Conservation (phyloP, 2,797 vertebrate species). For the Peromyscus eremicus region DNA sequence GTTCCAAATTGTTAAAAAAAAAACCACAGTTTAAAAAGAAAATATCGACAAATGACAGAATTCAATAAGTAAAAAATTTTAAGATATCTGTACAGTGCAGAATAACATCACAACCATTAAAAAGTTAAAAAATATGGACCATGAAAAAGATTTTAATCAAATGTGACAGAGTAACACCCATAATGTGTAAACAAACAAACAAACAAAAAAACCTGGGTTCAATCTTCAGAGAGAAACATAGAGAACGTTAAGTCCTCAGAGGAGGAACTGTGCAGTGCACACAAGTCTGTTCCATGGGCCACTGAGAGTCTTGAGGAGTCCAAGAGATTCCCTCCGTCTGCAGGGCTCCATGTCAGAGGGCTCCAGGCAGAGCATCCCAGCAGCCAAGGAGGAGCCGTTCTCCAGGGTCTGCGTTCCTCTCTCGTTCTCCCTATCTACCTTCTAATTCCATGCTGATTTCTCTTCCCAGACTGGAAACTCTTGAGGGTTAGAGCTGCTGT, state of each 20-base stretch:
- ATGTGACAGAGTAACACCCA: conserved; percentile 51
- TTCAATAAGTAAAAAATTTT: conserved; percentile 50
- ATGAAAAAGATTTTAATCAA: conserved; percentile 65
- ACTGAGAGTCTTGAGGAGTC: background rate
- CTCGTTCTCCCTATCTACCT: background rate
- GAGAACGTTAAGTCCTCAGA: background rate
- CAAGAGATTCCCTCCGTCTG: background rate
- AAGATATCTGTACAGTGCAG: conserved; percentile 49
- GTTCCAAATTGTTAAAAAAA: conserved; percentile 30
- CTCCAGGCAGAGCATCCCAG: background rate
- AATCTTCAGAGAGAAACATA: conserved; percentile 23
- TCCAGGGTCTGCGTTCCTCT: background rate
- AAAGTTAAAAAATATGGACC: background rate
- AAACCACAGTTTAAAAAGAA: conserved; percentile 29
- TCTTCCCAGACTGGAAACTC: background rate
- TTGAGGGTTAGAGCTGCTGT: background rate
- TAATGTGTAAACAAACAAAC: background rate
- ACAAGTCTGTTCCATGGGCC: background rate
- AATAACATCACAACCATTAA: conserved; percentile 43
- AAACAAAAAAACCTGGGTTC: background rate
- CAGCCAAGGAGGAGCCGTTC: background rate
- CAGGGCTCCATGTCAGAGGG: background rate
- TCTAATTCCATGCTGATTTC: background rate
- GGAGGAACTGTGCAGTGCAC: background rate
- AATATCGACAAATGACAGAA: conserved; percentile 47